phyloP scores from a whole-genome alignment of 2,888 invertebrate species.

The Baccha elongata region DNA sequence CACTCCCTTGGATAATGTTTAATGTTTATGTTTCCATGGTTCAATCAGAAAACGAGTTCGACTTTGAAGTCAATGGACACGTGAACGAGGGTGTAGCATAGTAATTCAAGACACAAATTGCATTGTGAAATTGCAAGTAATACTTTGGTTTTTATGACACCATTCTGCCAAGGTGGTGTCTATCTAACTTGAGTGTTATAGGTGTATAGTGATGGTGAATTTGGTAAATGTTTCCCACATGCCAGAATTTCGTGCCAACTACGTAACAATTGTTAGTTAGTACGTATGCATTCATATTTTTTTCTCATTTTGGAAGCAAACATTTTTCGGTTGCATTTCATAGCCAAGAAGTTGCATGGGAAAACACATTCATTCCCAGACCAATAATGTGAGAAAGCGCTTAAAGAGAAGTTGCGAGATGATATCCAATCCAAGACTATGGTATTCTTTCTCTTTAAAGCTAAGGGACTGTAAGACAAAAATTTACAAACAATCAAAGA shows the following conservation, averaged over 20 bases:
- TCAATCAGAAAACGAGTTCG: conserved; percentile 27
- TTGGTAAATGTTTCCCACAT: conserved; percentile 42
- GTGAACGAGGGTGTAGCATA: conserved; percentile 45
- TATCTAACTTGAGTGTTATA: background rate
- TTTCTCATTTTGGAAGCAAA: background rate
- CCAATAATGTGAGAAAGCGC: conserved; percentile 43
- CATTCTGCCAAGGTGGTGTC: conserved; percentile 30
- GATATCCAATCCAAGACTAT: conserved; percentile 11
- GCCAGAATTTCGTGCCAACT: conserved; percentile 27
- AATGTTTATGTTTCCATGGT: conserved; percentile 31
- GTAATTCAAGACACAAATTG: conserved; percentile 54
- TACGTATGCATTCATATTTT: background rate
- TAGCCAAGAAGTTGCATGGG: conserved; percentile 62
- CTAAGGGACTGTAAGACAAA: conserved; percentile 32
- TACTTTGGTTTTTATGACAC: conserved; percentile 54
- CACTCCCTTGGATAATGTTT: conserved; percentile 51
- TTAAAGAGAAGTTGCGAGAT: conserved; percentile 11
- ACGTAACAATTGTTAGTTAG: conserved; percentile 36
- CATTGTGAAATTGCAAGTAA: conserved; percentile 58
- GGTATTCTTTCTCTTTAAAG: background rate
- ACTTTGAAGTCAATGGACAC: conserved; percentile 28
- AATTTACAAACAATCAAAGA: conserved; percentile 61
- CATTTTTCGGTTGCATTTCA: conserved; percentile 61
- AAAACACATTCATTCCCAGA: conserved; percentile 49
- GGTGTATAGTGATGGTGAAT: conserved; percentile 29